These are phyloP conservation scores for Microctenopoma lineatum DNA, from an alignment of 2,797 vertebrate genomes.

Conservation along the genomic window DNA sequence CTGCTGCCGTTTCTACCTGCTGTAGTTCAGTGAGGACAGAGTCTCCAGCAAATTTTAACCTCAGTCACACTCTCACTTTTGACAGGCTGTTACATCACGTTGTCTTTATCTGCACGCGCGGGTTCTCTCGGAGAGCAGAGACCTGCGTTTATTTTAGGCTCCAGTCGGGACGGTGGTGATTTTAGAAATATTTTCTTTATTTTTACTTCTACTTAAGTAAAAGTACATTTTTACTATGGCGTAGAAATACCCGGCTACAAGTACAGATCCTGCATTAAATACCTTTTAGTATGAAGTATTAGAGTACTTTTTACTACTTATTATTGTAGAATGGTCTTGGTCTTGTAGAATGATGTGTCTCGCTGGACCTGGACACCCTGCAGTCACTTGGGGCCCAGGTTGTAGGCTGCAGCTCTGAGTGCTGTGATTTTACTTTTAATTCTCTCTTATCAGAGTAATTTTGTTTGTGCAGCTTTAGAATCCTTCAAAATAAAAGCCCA, in stretches of 20 bases:
- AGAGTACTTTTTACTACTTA: too few relatives aligned
- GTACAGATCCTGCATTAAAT: too few relatives aligned
- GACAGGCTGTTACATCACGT: constrained; percentile 20
- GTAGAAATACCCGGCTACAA: too few relatives aligned
- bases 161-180: neutral
- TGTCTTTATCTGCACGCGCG: constrained; percentile 1
- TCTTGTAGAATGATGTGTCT: too few relatives aligned
- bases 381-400: too few relatives aligned
- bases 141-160: constrained; percentile 33
- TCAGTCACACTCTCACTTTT: constrained; percentile 10
- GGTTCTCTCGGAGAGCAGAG: neutral
- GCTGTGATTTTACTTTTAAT: neutral
- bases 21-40: constrained; percentile 31
- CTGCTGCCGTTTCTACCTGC: constrained; percentile 14
- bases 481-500: constrained; percentile 13
- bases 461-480: neutral
- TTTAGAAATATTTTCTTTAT: constrained; percentile 1
- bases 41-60: constrained; percentile 37
- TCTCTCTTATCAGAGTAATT: neutral
- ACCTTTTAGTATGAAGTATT: too few relatives aligned
- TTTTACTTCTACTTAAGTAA: too few relatives aligned
- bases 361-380: too few relatives aligned
- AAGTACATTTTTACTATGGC: too few relatives aligned
- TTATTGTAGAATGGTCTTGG: too few relatives aligned
- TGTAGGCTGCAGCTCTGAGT: neutral